Evolutionary conservation across 2,888 invertebrate species (phyloP).

Genomic region (Cheiracanthium punctorium): DNA sequence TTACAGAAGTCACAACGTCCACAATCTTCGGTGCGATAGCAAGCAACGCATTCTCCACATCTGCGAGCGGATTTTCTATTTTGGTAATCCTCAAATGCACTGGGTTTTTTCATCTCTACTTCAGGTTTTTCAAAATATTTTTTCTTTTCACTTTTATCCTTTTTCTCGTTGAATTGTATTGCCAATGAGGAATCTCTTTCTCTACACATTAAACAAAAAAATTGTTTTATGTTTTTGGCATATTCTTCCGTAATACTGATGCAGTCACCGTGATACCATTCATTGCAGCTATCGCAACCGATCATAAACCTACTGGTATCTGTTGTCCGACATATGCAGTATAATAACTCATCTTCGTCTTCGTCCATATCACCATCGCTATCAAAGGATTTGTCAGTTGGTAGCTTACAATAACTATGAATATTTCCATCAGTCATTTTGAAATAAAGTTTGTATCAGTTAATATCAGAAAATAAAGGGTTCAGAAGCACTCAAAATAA

Average conservation of each 20-base stretch:
- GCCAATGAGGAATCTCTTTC: conserved; percentile 87
- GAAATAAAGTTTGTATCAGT: too few relatives aligned
- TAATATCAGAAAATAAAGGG: too few relatives aligned
- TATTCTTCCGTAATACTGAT: conserved; percentile 95
- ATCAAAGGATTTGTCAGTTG: conserved; percentile 21
- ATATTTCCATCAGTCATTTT: conserved; percentile 4
- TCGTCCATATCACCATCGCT: conserved; percentile 31
- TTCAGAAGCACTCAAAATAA: too few relatives aligned
- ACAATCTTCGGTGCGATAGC: conserved; percentile 83
- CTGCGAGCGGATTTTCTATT: conserved; percentile 76
- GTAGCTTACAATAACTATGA: conserved; percentile 60
- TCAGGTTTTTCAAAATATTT: conserved; percentile 70
- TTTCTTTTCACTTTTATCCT: conserved; percentile 72
- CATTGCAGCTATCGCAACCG: conserved; percentile 98
- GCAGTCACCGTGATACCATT: conserved; percentile 99
- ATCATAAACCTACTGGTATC: conserved; percentile 98
- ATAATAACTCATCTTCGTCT: conserved; percentile 77
- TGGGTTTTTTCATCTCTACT: conserved; percentile 53
- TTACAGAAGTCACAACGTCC: conserved; percentile 82
- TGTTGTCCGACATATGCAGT: conserved; percentile 95
- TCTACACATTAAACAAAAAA: conserved; percentile 83
- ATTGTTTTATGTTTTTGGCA: conserved; percentile 93
- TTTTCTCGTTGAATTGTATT: conserved; percentile 76
- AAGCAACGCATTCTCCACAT: conserved; percentile 87
- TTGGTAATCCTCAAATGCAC: conserved; percentile 59